Percentiles rank a stretch among this genome's conserved stretches.
These are phyloP conservation scores for Astyanax mexicanus DNA, from an alignment of 2,797 vertebrate species.

Conservation along the genomic window DNA sequence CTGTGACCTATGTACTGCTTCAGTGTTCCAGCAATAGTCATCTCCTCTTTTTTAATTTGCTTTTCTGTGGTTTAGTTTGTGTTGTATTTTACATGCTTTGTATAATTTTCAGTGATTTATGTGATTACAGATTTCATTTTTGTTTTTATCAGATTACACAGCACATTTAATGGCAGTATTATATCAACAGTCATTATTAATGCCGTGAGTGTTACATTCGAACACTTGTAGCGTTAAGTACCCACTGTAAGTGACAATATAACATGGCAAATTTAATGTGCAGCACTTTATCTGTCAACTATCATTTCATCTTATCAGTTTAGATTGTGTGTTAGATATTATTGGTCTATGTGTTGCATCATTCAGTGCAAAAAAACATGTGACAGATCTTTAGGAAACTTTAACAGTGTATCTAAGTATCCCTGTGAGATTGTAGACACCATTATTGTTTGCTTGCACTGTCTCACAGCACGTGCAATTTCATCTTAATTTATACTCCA, in stretches of 20 bases:
- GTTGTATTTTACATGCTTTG: no score
- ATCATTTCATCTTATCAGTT: no score
- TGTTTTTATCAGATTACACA: no score
- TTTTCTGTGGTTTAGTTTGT: no score
- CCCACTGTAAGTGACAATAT: no score
- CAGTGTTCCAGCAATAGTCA: background rate
- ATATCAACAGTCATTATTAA: no score
- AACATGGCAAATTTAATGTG: no score
- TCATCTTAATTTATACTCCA: slow-evolving; percentile 29
- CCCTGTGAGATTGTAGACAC: background rate
- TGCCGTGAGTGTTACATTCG: no score
- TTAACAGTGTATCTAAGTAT: background rate
- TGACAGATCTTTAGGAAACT: background rate
- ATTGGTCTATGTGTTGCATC: background rate
- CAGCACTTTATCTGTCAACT: background rate
- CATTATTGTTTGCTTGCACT: background rate
- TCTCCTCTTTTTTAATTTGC: background rate
- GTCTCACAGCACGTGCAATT: background rate
- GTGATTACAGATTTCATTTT: no score
- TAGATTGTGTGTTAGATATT: background rate
- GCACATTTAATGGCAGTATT: no score
- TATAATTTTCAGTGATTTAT: no score
- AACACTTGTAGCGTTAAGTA: no score
- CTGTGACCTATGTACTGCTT: background rate
- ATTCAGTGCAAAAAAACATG: background rate